Conservation (phyloP, 2,888 invertebrate species). For the Tribolium freemani region DNA sequence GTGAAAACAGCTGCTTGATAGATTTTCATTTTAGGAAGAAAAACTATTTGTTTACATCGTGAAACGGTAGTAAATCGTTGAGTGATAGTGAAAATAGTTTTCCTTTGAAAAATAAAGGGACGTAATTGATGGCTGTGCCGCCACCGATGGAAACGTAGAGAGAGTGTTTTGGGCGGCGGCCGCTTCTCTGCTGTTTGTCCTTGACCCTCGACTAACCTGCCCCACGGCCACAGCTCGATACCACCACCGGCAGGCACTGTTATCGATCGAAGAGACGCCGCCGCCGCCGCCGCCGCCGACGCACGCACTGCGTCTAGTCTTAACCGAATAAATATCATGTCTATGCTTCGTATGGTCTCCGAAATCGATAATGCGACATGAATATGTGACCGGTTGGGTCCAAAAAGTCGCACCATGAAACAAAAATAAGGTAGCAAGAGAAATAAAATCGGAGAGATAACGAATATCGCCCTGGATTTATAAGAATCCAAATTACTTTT, state of each 20-base stretch:
- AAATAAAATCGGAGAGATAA: neutral
- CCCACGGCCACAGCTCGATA: constrained; percentile 64
- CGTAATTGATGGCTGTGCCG: constrained; percentile 5
- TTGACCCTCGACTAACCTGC: constrained; percentile 68
- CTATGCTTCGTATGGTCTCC: neutral
- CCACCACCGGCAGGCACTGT: constrained; percentile 52
- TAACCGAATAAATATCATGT: constrained; percentile 3
- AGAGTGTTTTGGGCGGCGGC: constrained; percentile 63
- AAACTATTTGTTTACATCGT: neutral
- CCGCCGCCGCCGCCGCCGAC: constrained; percentile 57
- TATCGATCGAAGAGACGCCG: constrained; percentile 46
- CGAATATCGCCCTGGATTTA: no score
- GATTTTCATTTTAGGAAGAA: neutral
- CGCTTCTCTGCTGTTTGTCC: constrained; percentile 56
- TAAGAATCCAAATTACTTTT: no score
- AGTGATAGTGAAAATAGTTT: neutral
- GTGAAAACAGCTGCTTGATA: neutral
- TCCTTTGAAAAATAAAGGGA: neutral
- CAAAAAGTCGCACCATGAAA: neutral
- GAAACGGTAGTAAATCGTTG: neutral
- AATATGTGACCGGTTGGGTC: neutral
- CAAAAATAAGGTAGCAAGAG: neutral
- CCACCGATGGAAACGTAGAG: constrained; percentile 19
- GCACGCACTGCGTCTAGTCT: constrained; percentile 48
- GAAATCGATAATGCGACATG: neutral